Evolutionary conservation across 2,888 invertebrate species (phyloP).

Genomic region (Trichogramma evanescens): DNA sequence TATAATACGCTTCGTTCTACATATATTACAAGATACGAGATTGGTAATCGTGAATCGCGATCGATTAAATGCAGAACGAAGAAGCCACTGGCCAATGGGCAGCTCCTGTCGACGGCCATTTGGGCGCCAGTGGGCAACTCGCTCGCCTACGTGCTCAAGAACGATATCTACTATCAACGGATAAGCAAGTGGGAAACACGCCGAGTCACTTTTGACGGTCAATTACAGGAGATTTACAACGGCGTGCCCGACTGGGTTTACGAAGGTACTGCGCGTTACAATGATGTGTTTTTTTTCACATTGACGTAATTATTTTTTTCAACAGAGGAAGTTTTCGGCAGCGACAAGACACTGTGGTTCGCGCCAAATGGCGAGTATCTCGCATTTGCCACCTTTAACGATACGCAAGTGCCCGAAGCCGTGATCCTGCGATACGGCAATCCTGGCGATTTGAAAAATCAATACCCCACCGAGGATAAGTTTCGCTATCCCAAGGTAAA

Average conservation of each 20-base stretch:
- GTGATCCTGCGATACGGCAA: constrained; percentile 62
- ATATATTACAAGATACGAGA: background rate
- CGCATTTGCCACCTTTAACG: constrained; percentile 68
- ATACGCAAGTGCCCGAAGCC: constrained; percentile 60
- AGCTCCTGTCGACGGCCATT: constrained; percentile 56
- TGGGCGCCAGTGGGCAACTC: constrained; percentile 54
- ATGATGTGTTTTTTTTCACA: background rate
- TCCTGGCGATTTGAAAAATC: constrained; percentile 52
- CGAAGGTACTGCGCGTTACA: constrained; percentile 57
- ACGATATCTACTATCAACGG: constrained; percentile 61
- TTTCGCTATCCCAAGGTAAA: constrained; percentile 73
- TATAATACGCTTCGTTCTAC: background rate
- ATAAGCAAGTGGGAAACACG: constrained; percentile 27
- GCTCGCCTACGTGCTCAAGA: constrained; percentile 60
- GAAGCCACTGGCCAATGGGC: constrained; percentile 50
- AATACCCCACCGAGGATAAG: constrained; percentile 61
- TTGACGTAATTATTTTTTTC: background rate
- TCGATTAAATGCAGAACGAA: constrained; percentile 40
- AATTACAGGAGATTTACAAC: constrained; percentile 63
- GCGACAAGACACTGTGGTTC: constrained; percentile 73
- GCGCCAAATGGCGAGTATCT: constrained; percentile 62
- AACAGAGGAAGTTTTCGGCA: constrained; percentile 70
- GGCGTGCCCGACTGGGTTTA: constrained; percentile 91
- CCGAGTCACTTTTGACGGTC: constrained; percentile 58
- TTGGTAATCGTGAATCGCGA: background rate